phyloP scores from a whole-genome alignment of 2,797 vertebrate species.

The Holocentrus rufus region DNA sequence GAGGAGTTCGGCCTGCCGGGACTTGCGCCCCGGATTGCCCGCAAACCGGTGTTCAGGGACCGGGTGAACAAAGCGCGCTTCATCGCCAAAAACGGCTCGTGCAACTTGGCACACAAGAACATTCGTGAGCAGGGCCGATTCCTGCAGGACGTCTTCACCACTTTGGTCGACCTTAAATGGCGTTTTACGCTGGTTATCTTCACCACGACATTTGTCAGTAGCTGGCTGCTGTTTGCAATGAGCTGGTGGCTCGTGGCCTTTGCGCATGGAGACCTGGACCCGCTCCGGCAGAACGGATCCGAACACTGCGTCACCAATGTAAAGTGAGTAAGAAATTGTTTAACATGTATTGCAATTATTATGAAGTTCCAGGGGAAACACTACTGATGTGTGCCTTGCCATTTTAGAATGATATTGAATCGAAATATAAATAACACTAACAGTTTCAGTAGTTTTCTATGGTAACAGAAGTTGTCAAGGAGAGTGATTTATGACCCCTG shows the following conservation, averaged over 20 bases:
- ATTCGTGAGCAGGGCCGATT: slow-evolving; percentile 97
- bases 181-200: slow-evolving; percentile 97
- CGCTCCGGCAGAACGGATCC: slow-evolving; percentile 56
- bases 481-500: too few relatives aligned
- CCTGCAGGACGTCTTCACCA: slow-evolving; percentile 98
- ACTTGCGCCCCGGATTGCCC: slow-evolving; percentile 87
- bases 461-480: too few relatives aligned
- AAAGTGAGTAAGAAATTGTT: slow-evolving; percentile 81
- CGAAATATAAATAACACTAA: too few relatives aligned
- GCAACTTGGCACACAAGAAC: slow-evolving; percentile 98
- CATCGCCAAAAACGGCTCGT: slow-evolving; percentile 95
- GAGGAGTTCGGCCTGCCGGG: slow-evolving; percentile 95
- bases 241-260: slow-evolving; percentile 98
- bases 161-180: slow-evolving; percentile 97
- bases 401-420: too few relatives aligned
- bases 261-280: slow-evolving; percentile 91
- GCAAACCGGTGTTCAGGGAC: slow-evolving; percentile 93
- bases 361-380: too few relatives aligned
- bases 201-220: slow-evolving; percentile 97
- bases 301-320: slow-evolving; percentile 89
- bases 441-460: too few relatives aligned
- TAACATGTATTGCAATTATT: too few relatives aligned
- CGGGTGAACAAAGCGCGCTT: slow-evolving; percentile 94
- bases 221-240: slow-evolving; percentile 98
- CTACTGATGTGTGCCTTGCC: too few relatives aligned